Base-by-base conservation (phyloP, 2,797 vertebrate species). In the Rhabdomys pumilio region DNA sequence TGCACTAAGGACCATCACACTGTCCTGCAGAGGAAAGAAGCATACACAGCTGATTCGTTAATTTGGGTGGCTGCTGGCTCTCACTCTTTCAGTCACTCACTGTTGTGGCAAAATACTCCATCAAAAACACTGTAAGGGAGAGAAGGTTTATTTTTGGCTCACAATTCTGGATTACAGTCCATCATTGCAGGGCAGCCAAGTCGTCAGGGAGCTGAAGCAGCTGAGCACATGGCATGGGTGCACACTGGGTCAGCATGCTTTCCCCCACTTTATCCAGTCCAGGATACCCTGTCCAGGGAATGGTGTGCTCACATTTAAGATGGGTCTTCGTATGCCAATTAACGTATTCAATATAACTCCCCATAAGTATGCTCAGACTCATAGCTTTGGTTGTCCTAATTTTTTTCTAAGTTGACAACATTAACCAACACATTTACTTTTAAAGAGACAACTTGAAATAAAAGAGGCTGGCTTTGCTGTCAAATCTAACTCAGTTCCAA, bases 1-100 rank as follows among this genome's bases (percentile, higher is more conserved):
- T 6, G 99, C 99, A 53, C 99, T 99, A 75, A 99, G 99, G 94
- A 99, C 99, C 99, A 99, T 99, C 97, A 99, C 99, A 0, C 99
- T 99, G 2, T 99, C 99, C 99, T 99, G 98, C 2, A 53, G 97
- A 95, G 96, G 73, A 96, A 84, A 96, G 47, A 95, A 61, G 94
- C 12, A 85, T 1, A 87, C 0, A 6, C 61, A 50, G 26, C 59
- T 89, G 15, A 63, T 47, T 81, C 8, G 9, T 34, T 17, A 34
- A 53, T 69, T 76, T 22, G 29, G 31, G 41, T 1, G 1, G 47
- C 1, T 34, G 26, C 63, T 24, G 67, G 26, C 31, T 73, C 6
- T 20, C 26, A 63, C 76, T 80, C 44, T 76, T 41, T 38, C 73
- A 83, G 53, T 10, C 31, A 15, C 41, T 84, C 31, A 86, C 50